phyloP scores from a whole-genome alignment of 1,140 invertebrate species.

The Heliconius eleuchia region DNA sequence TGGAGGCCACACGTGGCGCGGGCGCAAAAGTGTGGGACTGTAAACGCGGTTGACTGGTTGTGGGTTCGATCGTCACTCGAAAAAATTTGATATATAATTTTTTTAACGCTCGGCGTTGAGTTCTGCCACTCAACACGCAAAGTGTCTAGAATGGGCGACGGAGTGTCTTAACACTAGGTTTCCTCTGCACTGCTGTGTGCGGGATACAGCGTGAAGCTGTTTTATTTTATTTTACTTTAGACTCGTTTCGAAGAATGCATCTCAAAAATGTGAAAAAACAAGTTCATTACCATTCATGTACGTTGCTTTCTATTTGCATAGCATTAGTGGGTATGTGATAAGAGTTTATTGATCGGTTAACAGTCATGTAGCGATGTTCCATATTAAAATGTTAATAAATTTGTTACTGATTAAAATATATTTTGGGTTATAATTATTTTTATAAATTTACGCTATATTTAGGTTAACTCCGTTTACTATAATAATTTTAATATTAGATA shows the following conservation, averaged over 20 bases:
- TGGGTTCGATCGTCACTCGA: too few species aligned
- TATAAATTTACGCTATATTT: not conserved
- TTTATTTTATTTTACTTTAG: slow-evolving; percentile 51
- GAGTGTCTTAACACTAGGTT: too few species aligned
- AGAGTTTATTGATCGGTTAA: not conserved
- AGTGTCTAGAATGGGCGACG: fast-evolving
- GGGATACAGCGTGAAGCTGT: too few species aligned
- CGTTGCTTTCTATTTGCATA: slow-evolving; percentile 8
- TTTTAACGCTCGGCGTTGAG: too few species aligned
- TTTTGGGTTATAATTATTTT: not conserved
- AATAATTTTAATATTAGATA: not conserved
- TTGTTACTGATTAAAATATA: not conserved
- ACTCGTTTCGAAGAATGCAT: slow-evolving; percentile 45
- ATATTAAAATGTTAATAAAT: slow-evolving; percentile 17
- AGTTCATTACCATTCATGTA: slow-evolving; percentile 27
- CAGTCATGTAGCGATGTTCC: not conserved
- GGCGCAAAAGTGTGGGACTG: too few species aligned
- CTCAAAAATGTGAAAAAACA: slow-evolving; percentile 48
- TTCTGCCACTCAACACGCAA: too few species aligned
- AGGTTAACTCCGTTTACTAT: not conserved
- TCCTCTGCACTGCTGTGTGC: too few species aligned
- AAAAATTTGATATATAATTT: too few species aligned
- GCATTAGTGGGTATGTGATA: slow-evolving; percentile 10
- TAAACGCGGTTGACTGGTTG: too few species aligned
- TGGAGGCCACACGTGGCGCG: too few species aligned